Evolutionary conservation across 2,113 vertebrate genomes (phyloP).

Genomic region (Antechinus stuartii): DNA sequence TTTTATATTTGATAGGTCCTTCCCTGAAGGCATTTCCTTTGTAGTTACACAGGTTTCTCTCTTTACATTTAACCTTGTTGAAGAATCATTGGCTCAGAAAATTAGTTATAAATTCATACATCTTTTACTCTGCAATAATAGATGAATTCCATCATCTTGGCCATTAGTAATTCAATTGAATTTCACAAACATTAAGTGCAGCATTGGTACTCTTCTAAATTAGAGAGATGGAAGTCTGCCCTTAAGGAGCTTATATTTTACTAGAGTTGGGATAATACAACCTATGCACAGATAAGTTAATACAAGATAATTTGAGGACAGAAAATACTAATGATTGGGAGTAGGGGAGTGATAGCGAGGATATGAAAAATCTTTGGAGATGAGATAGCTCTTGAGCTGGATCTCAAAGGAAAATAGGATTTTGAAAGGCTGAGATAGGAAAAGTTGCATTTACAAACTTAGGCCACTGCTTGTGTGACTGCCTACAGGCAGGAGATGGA

Average conservation of each 20-base stretch:
- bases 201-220: not conserved
- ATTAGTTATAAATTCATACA: conserved; percentile 21
- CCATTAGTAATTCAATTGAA: not conserved
- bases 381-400: not conserved
- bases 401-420: not conserved
- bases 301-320: not conserved
- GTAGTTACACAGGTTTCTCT: not conserved
- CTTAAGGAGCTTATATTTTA: not conserved
- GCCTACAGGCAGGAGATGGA: not conserved
- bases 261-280: not conserved
- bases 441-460: not conserved
- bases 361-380: not conserved
- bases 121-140: conserved; percentile 16
- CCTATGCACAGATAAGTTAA: not conserved
- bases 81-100: conserved; percentile 1
- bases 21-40: not conserved
- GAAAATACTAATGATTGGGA: not conserved
- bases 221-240: not conserved
- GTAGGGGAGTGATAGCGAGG: not conserved
- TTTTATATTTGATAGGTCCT: not conserved
- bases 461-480: not conserved
- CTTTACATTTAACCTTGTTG: conserved; percentile 30
- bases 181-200: not conserved
- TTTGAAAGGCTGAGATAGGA: not conserved
- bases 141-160: not conserved